A percentile compares a stretch with the other conserved stretches of the same genome.
phyloP scores from a whole-genome alignment of 2,888 invertebrate species.

The Drosophila robusta region DNA sequence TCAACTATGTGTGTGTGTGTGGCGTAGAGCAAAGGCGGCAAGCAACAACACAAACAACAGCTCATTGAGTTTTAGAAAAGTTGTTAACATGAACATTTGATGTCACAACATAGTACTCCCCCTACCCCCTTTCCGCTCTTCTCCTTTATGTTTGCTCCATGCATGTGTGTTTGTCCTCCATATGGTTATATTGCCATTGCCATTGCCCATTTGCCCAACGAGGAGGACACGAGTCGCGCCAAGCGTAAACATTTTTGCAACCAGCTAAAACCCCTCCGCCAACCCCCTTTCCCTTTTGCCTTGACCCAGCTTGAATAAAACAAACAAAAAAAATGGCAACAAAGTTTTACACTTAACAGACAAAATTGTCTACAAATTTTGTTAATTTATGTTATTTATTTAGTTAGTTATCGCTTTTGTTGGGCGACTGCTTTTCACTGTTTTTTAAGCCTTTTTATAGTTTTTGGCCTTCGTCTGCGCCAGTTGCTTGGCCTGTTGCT shows the following conservation, averaged over 20 bases:
- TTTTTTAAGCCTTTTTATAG: constrained; percentile 3
- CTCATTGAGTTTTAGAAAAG: constrained; percentile 80
- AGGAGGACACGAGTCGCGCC: constrained; percentile 48
- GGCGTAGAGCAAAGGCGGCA: constrained; percentile 30
- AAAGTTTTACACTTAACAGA: constrained; percentile 77
- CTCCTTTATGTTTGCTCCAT: neutral
- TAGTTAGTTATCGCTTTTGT: constrained; percentile 77
- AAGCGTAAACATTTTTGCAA: constrained; percentile 67
- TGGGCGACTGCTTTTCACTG: constrained; percentile 13
- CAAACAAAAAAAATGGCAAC: constrained; percentile 29
- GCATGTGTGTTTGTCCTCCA: constrained; percentile 22
- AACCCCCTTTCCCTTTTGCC: neutral
- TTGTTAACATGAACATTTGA: constrained; percentile 79
- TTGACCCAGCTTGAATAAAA: constrained; percentile 1
- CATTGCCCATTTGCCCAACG: constrained; percentile 52
- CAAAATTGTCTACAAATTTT: constrained; percentile 79
- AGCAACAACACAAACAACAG: constrained; percentile 79
- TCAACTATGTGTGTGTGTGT: constrained; percentile 9
- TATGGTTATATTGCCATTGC: constrained; percentile 51
- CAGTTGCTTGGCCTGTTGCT: constrained; percentile 49
- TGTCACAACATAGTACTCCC: constrained; percentile 66
- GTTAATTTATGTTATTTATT: constrained; percentile 79
- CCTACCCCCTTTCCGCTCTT: constrained; percentile 4
- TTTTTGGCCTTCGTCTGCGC: constrained; percentile 6
- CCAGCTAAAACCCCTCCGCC: constrained; percentile 28